Conservation (phyloP, 2,888 invertebrate genomes). For the Pammene fasciana region DNA sequence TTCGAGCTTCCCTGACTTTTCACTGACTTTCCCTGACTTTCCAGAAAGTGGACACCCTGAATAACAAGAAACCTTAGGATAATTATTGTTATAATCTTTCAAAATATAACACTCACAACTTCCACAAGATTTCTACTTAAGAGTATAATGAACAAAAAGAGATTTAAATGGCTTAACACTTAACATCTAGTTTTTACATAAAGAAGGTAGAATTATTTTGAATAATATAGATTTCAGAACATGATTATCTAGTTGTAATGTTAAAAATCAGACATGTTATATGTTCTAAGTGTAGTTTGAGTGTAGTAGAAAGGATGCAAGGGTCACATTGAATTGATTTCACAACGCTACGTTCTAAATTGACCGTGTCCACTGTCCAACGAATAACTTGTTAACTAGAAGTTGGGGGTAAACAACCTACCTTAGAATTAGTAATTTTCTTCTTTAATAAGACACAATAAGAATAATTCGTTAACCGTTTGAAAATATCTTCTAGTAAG, state of each 20-base stretch:
- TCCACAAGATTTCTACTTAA: too few species aligned
- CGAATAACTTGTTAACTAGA: conserved; percentile 15
- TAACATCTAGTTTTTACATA: background rate
- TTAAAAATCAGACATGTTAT: background rate
- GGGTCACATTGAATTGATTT: conserved; percentile 46
- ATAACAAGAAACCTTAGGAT: too few species aligned
- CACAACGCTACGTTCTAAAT: conserved; percentile 41
- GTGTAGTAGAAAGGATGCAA: conserved; percentile 40
- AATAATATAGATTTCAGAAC: background rate
- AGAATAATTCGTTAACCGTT: conserved; percentile 17
- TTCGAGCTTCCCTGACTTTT: too few species aligned
- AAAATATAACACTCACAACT: too few species aligned
- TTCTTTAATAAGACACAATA: conserved; percentile 7
- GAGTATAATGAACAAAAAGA: too few species aligned
- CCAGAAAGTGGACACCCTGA: too few species aligned
- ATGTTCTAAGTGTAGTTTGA: conserved; percentile 13
- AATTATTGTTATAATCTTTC: too few species aligned
- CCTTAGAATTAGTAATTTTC: conserved; percentile 21
- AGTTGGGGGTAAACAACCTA: conserved; percentile 8
- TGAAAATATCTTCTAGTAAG: background rate
- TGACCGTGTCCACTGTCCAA: conserved; percentile 25
- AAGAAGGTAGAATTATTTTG: conserved; percentile 21
- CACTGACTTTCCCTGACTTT: too few species aligned
- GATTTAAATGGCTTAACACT: background rate
- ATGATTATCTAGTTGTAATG: background rate